These are phyloP conservation scores for sheep (Ovis aries) DNA, from an alignment of 2,113 vertebrate species.

Conservation along the genomic window ARS-UI_Ramb_v3.0 NC_056070.1:24346001-24346500, in stretches of 20 bases:
- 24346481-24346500: conserved; percentile 47
- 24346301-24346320: conserved; percentile 53
- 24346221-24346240: background rate
- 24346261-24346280: background rate
- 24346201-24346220: background rate
- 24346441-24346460: conserved; percentile 27
- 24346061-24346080: background rate
- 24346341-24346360: background rate
- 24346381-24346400: conserved; percentile 37
- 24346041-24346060: background rate
- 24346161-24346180: background rate
- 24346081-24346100: background rate
- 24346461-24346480: conserved; percentile 48
- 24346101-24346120: background rate
- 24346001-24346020: background rate
- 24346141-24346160: background rate
- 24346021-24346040: background rate
- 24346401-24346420: conserved; percentile 42
- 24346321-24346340: conserved; percentile 17
- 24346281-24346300: background rate
- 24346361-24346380: conserved; percentile 34
- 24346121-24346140: background rate
- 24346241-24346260: background rate
- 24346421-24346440: background rate
- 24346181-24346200: background rate